Base-by-base conservation (phyloP, 1,140 invertebrate genomes). In the Drosophila albomicans region DNA sequence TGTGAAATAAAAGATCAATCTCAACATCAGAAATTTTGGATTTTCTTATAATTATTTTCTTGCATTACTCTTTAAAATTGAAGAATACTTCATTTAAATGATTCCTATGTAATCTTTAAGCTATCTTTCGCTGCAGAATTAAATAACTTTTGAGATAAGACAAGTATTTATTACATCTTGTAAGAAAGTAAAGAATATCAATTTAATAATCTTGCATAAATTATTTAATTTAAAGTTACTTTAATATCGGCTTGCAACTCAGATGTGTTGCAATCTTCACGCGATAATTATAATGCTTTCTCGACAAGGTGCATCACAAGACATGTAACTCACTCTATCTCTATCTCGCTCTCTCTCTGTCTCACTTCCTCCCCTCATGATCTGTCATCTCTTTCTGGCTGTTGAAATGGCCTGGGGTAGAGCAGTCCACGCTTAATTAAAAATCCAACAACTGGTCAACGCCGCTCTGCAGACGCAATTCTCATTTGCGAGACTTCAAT, bases 401-500 rank as follows among this genome's bases (percentile, higher is more conserved):
- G 81, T 64, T 74, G 81, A 80, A 81, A 81, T 69, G 45, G 76
- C 71, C 75, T 70, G 70, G 78, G 68, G 80, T 79, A 68, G 48
- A 74, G 75, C 66, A 57, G 58, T 67, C 73, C 78, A 79, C 71
- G 81, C 85, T 89, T 89, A 89, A 89, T 89, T 89, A 89, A 89
- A 89, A 89, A 89, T 75, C 85, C 85, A 85, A 79, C 85, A 89
- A 89, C 85, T 77, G 64, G 64, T 41, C 66, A 75, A 78, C n/a
- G n/a, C n/a, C n/a, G n/a, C n/a, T n/a, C 68, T 80, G 73, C 20
- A 43, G 57, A 51, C 38, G 54, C 73, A 78, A 87, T 79, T 88
- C 85, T 88, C 85, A 88, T 88, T 88, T 88, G 81, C 85, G 65
- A 82, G 78, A 85, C 85, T 81, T 89, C 85, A 89, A 89, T 89